phyloP scores from a whole-genome alignment of 2,797 vertebrate genomes.

The Rallus crepitans region DNA sequence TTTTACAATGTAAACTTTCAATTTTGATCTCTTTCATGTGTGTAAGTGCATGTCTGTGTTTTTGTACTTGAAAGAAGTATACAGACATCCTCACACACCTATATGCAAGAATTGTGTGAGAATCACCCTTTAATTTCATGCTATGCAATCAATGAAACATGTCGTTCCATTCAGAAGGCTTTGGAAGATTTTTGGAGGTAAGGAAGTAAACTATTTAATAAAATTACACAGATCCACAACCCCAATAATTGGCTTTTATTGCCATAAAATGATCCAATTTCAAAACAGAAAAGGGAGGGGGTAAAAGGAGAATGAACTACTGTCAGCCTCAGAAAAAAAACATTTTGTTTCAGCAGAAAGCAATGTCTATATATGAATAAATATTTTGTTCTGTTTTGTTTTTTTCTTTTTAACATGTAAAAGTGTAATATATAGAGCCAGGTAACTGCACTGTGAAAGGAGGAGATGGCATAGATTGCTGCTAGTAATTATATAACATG shows the following conservation, averaged over 20 bases:
- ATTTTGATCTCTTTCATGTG: neutral
- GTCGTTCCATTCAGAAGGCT: constrained; percentile 10
- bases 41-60: neutral
- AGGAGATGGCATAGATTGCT: constrained; percentile 9
- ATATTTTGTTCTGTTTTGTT: neutral
- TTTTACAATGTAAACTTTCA: neutral
- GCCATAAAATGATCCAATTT: constrained; percentile 9
- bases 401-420: neutral
- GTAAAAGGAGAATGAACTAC: neutral
- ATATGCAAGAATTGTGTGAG: neutral
- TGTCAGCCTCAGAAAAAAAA: neutral
- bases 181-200: constrained; percentile 23
- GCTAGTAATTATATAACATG: constrained; percentile 10
- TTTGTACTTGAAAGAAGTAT: neutral
- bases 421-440: neutral
- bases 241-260: constrained; percentile 42
- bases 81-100: neutral
- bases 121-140: neutral
- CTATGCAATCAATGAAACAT: neutral
- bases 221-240: neutral
- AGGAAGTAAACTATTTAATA: constrained; percentile 32
- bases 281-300: neutral
- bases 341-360: neutral
- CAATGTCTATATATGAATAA: neutral
- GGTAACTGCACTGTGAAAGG: neutral